Evolutionary conservation across 2,113 vertebrate species (phyloP), one percentile per base, ranked within the genome.

Genomic region (Hemichromis elongatus): DNA sequence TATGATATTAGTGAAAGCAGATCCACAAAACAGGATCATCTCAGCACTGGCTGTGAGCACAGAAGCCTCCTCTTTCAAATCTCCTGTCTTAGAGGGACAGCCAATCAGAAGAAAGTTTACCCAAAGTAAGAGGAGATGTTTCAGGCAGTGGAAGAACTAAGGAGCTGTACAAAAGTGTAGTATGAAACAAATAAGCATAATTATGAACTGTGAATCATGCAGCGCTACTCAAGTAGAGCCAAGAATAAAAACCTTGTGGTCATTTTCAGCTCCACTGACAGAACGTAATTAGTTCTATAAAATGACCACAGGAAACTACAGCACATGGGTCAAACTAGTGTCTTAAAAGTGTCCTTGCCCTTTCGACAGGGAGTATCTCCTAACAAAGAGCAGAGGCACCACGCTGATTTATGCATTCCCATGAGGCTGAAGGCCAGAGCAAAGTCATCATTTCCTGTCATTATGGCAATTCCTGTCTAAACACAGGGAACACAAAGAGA

Each of bases 391-490:
- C 86, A 85, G 33, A 84, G 85, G 63, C 81, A 85, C 47, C 84
- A 86, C 68, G 75, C 83, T 94, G 92, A 93, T 94, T 94, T 92
- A 93, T 92, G 77, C 82, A 86, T 90, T 94, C 90, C 88, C 89
- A 88, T 75, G 80, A 93, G 94, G 86, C 85, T 45, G 79, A 79
- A 68, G 83, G 89, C 90, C 91, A 89, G 42, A 79, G 77, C 47
- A 66, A 81, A 89, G 63, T 87, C 84, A 92, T 84, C 26, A 77
- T 88, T 94, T 92, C 92, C 92, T 89, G 92, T 92, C 90, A 92
- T 93, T 95, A 91, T 40, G 78, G 91, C 88, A 89, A 90, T 88
- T 93, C 88, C 88, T 89, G 84, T 86, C 77, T 83, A 83, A 92
- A 91, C 59, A 82, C 53, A 85, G 83, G 81, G 81, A 73, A 83